These are phyloP conservation scores for Dysidea cf. avara DNA, from an alignment of 37 sponge, comb jelly and placozoan species.

Conservation along the genomic window DNA sequence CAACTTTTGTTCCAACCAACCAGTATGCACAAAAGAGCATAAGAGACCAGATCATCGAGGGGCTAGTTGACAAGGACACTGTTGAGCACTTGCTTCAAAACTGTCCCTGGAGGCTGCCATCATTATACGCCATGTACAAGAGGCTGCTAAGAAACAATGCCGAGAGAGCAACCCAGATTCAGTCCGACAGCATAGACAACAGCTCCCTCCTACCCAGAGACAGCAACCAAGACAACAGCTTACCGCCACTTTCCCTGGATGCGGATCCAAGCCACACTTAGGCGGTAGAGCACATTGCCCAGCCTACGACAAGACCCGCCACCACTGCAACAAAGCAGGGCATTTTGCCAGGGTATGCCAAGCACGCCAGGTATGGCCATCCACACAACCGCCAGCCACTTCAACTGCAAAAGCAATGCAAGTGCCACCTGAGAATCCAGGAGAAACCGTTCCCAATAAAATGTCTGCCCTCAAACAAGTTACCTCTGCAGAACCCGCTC, in stretches of 20 bases:
- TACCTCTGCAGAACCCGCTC: slow-evolving; percentile 9
- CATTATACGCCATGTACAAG: slow-evolving; percentile 26
- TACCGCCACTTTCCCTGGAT: slow-evolving; percentile 35
- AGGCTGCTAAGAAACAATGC: slow-evolving; percentile 32
- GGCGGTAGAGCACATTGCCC: slow-evolving; percentile 26
- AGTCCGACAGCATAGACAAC: too few relatives aligned
- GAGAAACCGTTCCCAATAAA: too few relatives aligned
- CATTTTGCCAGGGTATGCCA: slow-evolving; percentile 24
- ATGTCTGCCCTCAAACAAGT: neutral
- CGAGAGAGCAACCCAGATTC: slow-evolving; percentile 5
- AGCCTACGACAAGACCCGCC: slow-evolving; percentile 9
- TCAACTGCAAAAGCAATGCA: too few relatives aligned
- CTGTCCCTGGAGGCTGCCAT: slow-evolving; percentile 17
- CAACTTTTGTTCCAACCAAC: slow-evolving; percentile 35
- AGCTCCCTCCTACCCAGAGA: too few relatives aligned
- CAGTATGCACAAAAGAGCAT: slow-evolving; percentile 35
- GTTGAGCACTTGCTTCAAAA: slow-evolving; percentile 18
- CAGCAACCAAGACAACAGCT: too few relatives aligned
- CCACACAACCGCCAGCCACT: too few relatives aligned
- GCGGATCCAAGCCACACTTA: slow-evolving; percentile 16
- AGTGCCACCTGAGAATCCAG: too few relatives aligned
- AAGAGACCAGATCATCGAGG: slow-evolving; percentile 38
- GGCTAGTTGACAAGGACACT: too few relatives aligned
- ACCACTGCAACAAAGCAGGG: slow-evolving; percentile 20
- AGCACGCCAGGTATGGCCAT: neutral